phyloP scores from a whole-genome alignment of 2,888 invertebrate species.

The Tribolium freemani region DNA sequence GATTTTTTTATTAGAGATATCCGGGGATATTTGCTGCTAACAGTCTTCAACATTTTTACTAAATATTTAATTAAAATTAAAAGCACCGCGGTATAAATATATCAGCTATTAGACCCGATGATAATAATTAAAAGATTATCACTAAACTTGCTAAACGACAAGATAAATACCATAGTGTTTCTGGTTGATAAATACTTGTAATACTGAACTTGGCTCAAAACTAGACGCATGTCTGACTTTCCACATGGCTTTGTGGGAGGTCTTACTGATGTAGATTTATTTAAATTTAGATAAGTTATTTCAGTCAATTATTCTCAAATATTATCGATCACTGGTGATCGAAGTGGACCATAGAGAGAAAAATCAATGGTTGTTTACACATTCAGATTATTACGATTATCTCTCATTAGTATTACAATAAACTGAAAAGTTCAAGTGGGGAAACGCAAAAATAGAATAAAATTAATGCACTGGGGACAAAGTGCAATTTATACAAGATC shows the following conservation, averaged over 20 bases:
- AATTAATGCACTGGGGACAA: too few species aligned
- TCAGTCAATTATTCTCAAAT: not conserved
- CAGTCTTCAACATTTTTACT: not conserved
- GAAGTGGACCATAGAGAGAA: too few species aligned
- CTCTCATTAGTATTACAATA: too few species aligned
- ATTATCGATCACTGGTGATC: not conserved
- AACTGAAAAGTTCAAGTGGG: too few species aligned
- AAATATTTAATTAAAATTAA: not conserved
- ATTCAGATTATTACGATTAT: too few species aligned
- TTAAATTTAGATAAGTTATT: not conserved
- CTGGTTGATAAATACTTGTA: not conserved
- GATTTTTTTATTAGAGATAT: not conserved
- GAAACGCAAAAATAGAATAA: too few species aligned
- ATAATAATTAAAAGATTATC: not conserved
- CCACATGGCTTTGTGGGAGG: not conserved
- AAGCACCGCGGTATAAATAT: not conserved
- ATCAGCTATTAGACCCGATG: not conserved
- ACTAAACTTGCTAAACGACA: not conserved
- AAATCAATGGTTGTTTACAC: too few species aligned
- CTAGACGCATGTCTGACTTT: not conserved
- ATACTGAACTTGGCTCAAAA: not conserved
- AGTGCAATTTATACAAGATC: too few species aligned
- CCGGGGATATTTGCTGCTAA: not conserved
- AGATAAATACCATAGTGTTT: not conserved
- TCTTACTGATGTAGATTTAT: not conserved